These are phyloP conservation scores for Garrulus glandarius DNA, from an alignment of 2,797 vertebrate genomes.

Conservation along the genomic window DNA sequence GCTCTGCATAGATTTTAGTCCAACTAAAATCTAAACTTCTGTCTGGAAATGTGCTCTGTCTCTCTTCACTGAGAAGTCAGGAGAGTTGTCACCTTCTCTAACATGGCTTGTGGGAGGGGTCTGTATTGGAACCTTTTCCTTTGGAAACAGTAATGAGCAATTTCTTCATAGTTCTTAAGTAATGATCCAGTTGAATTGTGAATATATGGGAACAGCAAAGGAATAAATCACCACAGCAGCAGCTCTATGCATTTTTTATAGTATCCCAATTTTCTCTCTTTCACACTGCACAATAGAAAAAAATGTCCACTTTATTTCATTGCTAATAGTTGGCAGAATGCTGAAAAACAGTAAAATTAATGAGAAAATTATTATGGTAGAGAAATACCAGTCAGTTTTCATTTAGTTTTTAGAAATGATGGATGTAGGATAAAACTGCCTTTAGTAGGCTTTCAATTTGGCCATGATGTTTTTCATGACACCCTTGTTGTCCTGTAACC, in stretches of 20 bases:
- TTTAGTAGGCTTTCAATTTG: background rate
- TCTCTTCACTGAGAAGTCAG: background rate
- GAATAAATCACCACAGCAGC: slow-evolving; percentile 9
- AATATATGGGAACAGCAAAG: background rate
- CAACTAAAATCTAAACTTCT: background rate
- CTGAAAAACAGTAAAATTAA: background rate
- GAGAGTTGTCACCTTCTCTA: background rate
- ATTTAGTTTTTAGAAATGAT: background rate
- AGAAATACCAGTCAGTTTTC: background rate
- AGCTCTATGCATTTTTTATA: background rate
- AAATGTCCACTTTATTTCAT: slow-evolving; percentile 18
- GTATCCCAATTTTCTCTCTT: background rate
- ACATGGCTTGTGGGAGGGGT: background rate
- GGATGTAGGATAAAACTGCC: background rate
- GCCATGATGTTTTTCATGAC: background rate
- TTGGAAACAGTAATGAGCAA: background rate
- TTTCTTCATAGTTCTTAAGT: background rate
- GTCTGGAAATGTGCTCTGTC: background rate
- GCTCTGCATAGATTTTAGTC: background rate
- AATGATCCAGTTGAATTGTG: background rate
- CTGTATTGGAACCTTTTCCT: background rate
- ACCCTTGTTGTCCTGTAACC: background rate
- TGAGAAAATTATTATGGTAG: background rate
- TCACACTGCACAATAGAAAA: background rate
- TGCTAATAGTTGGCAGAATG: background rate